A percentile compares a stretch with the other conserved stretches of the same genome.
Conservation (phyloP, 2,888 invertebrate genomes). For the Cremastinae sp. region DNA sequence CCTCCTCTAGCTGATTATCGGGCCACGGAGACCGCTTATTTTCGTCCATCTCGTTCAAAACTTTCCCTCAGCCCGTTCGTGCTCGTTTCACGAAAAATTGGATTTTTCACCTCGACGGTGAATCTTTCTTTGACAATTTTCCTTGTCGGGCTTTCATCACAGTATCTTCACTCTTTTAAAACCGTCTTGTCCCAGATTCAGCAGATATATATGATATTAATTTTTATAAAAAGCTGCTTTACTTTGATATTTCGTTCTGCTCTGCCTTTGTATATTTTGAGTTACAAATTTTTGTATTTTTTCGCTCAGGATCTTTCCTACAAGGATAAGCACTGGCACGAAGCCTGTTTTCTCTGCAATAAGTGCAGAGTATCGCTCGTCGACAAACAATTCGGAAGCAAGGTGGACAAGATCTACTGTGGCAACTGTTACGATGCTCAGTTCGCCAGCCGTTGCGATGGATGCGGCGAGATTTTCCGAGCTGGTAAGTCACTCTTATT, state of each 20-base stretch:
- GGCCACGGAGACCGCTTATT: constrained; percentile 61
- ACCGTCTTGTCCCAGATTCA: too few species aligned
- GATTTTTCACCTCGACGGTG: too few species aligned
- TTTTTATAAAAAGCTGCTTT: too few species aligned
- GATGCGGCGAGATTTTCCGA: constrained; percentile 98
- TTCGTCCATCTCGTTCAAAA: constrained; percentile 59
- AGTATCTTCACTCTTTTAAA: neutral
- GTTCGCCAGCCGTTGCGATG: constrained; percentile 99
- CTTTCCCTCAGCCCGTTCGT: constrained; percentile 28
- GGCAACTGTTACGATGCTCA: constrained; percentile 99
- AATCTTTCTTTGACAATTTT: too few species aligned
- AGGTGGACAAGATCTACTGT: constrained; percentile 99
- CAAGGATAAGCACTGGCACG: constrained; percentile 99
- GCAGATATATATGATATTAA: too few species aligned
- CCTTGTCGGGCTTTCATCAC: too few species aligned
- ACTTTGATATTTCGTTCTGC: too few species aligned
- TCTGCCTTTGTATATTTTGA: neutral
- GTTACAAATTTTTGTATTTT: neutral
- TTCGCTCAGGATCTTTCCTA: constrained; percentile 97
- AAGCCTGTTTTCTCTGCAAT: constrained; percentile 99
- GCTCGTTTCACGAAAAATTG: constrained; percentile 13
- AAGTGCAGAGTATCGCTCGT: constrained; percentile 99
- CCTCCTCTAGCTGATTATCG: constrained; percentile 53
- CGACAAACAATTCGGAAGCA: constrained; percentile 99
- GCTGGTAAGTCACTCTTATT: constrained; percentile 90